phyloP scores from a whole-genome alignment of 2,888 invertebrate species.

The Ceramica pisi region DNA sequence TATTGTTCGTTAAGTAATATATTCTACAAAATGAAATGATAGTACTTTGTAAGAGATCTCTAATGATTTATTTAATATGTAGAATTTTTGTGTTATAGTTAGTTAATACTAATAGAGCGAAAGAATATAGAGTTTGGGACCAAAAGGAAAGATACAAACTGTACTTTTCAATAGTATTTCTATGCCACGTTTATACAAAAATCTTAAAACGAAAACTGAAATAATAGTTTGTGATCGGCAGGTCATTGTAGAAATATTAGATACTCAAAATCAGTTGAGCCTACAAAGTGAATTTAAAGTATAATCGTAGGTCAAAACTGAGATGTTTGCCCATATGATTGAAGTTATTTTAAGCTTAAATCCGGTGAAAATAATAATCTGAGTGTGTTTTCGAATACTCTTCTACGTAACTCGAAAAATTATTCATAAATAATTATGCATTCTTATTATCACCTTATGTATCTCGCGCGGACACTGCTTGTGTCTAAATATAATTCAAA shows the following conservation, averaged over 20 bases:
- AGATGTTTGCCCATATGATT: neutral
- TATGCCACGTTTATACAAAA: constrained; percentile 12
- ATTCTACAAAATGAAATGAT: constrained; percentile 43
- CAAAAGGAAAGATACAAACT: constrained; percentile 37
- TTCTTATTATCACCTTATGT: neutral
- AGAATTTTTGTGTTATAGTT: constrained; percentile 14
- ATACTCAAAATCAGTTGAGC: neutral
- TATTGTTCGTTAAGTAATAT: constrained; percentile 43
- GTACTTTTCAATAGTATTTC: constrained; percentile 31
- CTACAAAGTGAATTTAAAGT: neutral
- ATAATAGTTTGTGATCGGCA: constrained; percentile 1
- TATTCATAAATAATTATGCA: neutral
- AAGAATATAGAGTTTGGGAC: constrained; percentile 54
- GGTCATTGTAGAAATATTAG: neutral
- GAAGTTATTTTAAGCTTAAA: neutral
- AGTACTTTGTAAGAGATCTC: constrained; percentile 58
- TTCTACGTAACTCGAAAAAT: neutral
- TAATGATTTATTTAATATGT: constrained; percentile 39
- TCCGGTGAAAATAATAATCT: neutral
- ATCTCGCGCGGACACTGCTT: neutral
- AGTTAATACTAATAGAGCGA: constrained; percentile 15
- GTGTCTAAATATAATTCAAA: constrained; percentile 1
- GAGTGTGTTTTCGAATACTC: neutral
- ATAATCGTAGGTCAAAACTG: neutral
- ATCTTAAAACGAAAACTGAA: neutral